These are phyloP conservation scores for Loripinus fragilis DNA, from an alignment of 2,888 invertebrate genomes.

Conservation along the genomic window DNA sequence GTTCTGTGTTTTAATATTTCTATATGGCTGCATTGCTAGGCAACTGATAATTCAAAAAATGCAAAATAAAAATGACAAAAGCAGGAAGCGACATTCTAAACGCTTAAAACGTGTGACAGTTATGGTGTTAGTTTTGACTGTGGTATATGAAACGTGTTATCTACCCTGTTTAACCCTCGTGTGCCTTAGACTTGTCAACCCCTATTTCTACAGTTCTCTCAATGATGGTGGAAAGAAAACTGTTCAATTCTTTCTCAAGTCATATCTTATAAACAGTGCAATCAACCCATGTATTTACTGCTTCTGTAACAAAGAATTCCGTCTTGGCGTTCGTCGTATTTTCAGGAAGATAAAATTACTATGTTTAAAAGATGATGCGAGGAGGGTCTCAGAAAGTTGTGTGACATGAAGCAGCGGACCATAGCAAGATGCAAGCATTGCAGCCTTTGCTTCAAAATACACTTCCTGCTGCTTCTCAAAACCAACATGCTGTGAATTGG, in stretches of 20 bases:
- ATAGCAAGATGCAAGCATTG: too few relatives aligned
- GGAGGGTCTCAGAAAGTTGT: neutral
- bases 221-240: slow-evolving; percentile 55
- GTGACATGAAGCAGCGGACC: neutral
- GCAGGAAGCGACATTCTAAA: slow-evolving; percentile 10
- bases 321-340: neutral
- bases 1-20: slow-evolving; percentile 35
- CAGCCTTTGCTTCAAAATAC: too few relatives aligned
- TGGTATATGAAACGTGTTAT: slow-evolving; percentile 69
- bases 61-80: neutral
- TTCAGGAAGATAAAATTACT: neutral
- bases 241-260: slow-evolving; percentile 68
- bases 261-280: slow-evolving; percentile 70
- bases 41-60: slow-evolving; percentile 34
- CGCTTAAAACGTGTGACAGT: slow-evolving; percentile 55
- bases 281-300: slow-evolving; percentile 78
- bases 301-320: slow-evolving; percentile 72
- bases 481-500: too few relatives aligned
- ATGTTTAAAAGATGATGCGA: neutral
- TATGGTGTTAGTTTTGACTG: slow-evolving; percentile 70
- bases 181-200: slow-evolving; percentile 60
- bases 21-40: slow-evolving; percentile 47
- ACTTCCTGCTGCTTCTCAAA: too few relatives aligned
- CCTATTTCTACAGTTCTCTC: slow-evolving; percentile 53
- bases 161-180: slow-evolving; percentile 70